Evolutionary conservation across 2,888 invertebrate species (phyloP).

Genomic region (Ichneumoninae sp.): DNA sequence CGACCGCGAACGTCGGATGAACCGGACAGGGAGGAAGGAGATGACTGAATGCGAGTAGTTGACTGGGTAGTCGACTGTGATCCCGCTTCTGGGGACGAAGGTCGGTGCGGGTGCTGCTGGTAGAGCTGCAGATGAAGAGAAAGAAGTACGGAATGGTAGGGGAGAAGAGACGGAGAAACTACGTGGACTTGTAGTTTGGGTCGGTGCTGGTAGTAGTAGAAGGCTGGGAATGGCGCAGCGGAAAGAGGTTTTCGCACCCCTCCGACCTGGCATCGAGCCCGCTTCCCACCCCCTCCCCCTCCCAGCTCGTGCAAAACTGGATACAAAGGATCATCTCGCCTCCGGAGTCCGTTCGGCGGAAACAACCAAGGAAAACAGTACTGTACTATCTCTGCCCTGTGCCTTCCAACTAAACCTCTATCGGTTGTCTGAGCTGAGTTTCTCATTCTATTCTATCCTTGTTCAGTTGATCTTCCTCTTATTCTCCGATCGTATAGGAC

Average conservation of each 20-base stretch:
- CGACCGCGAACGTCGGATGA: slow-evolving; percentile 13
- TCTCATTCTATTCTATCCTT: slow-evolving; percentile 13
- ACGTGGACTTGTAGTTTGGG: slow-evolving; percentile 20
- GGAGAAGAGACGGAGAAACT: slow-evolving; percentile 36
- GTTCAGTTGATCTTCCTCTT: neutral
- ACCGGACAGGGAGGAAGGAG: slow-evolving; percentile 1
- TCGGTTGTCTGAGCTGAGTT: neutral
- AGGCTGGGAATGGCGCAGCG: slow-evolving; percentile 67
- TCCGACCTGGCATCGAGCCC: slow-evolving; percentile 76
- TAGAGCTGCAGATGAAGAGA: slow-evolving; percentile 12
- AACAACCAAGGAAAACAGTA: slow-evolving; percentile 57
- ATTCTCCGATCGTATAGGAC: slow-evolving; percentile 5
- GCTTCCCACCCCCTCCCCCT: neutral
- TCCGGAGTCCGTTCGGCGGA: slow-evolving; percentile 49
- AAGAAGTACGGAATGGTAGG: slow-evolving; percentile 26
- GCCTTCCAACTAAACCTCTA: slow-evolving; percentile 4
- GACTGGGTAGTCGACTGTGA: slow-evolving; percentile 19
- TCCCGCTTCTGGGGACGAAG: neutral
- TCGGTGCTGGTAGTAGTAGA: slow-evolving; percentile 1
- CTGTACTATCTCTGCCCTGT: slow-evolving; percentile 17
- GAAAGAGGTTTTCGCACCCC: slow-evolving; percentile 75
- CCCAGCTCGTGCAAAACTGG: slow-evolving; percentile 58
- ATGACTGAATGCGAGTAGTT: slow-evolving; percentile 29
- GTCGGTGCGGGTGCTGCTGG: slow-evolving; percentile 12
- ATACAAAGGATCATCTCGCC: slow-evolving; percentile 70